A percentile compares a stretch with the other conserved stretches of the same genome.
These are phyloP conservation scores for Drosophila asahinai DNA, from an alignment of 1,140 invertebrate species.

Conservation along the genomic window DNA sequence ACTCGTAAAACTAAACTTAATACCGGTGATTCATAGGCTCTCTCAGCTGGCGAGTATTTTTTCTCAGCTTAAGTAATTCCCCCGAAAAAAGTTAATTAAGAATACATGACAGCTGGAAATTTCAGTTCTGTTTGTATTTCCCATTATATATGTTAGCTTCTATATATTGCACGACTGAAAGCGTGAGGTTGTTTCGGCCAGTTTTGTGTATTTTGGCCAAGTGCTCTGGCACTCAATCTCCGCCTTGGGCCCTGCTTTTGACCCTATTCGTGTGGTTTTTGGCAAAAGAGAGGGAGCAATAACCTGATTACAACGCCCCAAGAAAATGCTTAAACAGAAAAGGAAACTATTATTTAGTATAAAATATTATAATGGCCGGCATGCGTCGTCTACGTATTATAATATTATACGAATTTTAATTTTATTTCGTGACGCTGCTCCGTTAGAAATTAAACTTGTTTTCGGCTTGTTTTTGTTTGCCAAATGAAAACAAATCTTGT, in stretches of 20 bases:
- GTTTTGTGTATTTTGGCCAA: slow-evolving; percentile 34
- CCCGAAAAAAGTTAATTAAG: slow-evolving; percentile 21
- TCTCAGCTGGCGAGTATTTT: too few relatives aligned
- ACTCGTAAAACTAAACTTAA: slow-evolving; percentile 43
- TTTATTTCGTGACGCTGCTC: slow-evolving; percentile 5
- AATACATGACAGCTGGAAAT: slow-evolving; percentile 40
- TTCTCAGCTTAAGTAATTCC: slow-evolving; percentile 19
- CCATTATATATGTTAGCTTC: slow-evolving; percentile 17
- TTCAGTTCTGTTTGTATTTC: slow-evolving; percentile 51
- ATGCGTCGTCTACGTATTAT: slow-evolving; percentile 13
- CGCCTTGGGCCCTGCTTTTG: slow-evolving; percentile 48
- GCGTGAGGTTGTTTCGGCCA: slow-evolving; percentile 10
- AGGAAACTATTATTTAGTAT: too few relatives aligned
- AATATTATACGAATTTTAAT: slow-evolving; percentile 7
- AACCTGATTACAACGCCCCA: slow-evolving; percentile 50
- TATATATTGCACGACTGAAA: slow-evolving; percentile 3
- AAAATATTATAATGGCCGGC: slow-evolving; percentile 27
- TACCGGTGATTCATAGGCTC: slow-evolving; percentile 29
- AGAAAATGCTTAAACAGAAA: neutral
- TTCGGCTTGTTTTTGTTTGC: slow-evolving; percentile 11
- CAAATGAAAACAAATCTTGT: slow-evolving; percentile 38
- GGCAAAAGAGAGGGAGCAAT: slow-evolving; percentile 40
- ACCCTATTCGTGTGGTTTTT: slow-evolving; percentile 55
- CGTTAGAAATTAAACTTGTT: slow-evolving; percentile 35
- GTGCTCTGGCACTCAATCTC: slow-evolving; percentile 21